Evolutionary conservation across 37 sponge, comb jelly and placozoan genomes (phyloP), one percentile per base, ranked within the genome.

Genomic region (Halichondria panicea): DNA sequence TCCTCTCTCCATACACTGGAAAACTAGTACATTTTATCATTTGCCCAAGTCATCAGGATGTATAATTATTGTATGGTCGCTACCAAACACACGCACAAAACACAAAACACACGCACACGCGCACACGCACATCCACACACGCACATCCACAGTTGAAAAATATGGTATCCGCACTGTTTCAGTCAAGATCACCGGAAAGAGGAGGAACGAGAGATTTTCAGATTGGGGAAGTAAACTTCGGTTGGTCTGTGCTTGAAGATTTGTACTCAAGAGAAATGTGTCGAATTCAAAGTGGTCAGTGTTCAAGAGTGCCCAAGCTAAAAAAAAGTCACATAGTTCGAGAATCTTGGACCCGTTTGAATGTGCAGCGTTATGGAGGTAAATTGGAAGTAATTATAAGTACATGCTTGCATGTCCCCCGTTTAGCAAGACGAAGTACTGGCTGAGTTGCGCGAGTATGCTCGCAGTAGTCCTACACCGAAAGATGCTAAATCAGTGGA

Each of bases 341-440:
- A 58, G 60, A 58, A 24, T 11, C 60, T n/a, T 41, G 57, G 70
- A 32, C 53, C 19, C 48, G 36, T 43, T 36, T 78, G 21, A 78
- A 78, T 66, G 79, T 78, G 39, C 35, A 36, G 28, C 79, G 68
- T 31, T 63, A 68, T 12, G 27, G 45, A 66, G 48, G n/a, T 78
- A 15, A 65, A 52, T 39, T 58, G 33, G 53, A 45, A 62, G 25
- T 58, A 81, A 34, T 55, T 81, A 18, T 9, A n/a, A 9, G 55
- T 56, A 27, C 31, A 70, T 63, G 73, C 41, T n/a, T 24, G 60
- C 36, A 22, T 59, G 8, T 24, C 7, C n/a, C 39, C 27, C 18
- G 5, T 66, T 19, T 37, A 77, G 71, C 80, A 80, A 70, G 71
- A 58, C 1, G 30, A 80, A 4, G 63, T 80, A 1, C 48, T 80